Base-by-base conservation (phyloP, 2,797 vertebrate genomes). In the Clarias fuscus region DNA sequence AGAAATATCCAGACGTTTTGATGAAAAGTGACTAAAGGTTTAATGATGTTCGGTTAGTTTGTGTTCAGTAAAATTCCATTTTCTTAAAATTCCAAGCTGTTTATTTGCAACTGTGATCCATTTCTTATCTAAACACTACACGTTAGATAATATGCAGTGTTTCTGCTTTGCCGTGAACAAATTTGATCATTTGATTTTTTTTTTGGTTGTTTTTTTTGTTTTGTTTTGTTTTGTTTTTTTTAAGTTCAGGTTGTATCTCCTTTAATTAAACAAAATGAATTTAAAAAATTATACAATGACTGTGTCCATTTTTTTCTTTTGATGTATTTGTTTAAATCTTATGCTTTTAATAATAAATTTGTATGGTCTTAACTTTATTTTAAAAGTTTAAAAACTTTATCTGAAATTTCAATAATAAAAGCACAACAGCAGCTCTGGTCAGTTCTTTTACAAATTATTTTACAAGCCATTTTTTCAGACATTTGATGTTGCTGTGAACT, bases 91-190 rank as follows among this genome's bases (percentile, higher is more conserved):
- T 14, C 13, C 56, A 22, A 3, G 13, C n/a, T 30, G 24, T 17
- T n/a, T 30, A 18, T 76, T 58, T 53, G 11, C 13, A 1, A 5
- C 22, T 61, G 33, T 3, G 58, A 17, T 18, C 48, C 22, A 40
- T 10, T 77, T n/a, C 33, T 43, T 76, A 2, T 48, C 37, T 33
- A 6, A 56, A 65, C 43, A 18, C 24, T 56, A 56, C 48, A 14
- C 40, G 8, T 77, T 53, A 53, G 10, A 53, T 53, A 53, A 20
- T 76, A 6, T 18, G 4, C 59, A 30, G 10, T 48, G 22, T 20
- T 43, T 59, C 65, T 76, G 71, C 53, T 83, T 83, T 83, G 73
- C 81, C 2, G 33, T 86, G 86, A 83, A 78, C 86, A 61, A 27
- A 40, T 48, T 86, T n/a, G 73, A 59, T 77, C 53, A 20, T 58